Conservation (phyloP, 2,113 vertebrate genomes). For the Onychorhynchus coronatus region DNA sequence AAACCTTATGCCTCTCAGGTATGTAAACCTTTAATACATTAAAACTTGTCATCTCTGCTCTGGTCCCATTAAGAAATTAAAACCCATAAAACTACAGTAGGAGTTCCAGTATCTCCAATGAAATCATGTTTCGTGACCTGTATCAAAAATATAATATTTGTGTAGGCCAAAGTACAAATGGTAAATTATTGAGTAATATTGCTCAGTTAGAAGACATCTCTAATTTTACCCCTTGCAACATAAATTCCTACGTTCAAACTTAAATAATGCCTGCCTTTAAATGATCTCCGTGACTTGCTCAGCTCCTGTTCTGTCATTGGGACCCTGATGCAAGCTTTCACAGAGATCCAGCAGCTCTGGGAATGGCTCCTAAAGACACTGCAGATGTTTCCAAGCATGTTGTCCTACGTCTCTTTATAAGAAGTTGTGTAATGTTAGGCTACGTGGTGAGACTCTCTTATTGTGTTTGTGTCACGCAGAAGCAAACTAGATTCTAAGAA, state of each 20-base stretch:
- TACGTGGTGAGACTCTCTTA: not conserved
- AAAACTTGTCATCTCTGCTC: not conserved
- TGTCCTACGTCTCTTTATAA: not conserved
- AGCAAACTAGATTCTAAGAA: not conserved
- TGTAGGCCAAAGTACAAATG: not conserved
- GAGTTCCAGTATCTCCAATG: not conserved
- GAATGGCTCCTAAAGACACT: not conserved
- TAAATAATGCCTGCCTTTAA: not conserved
- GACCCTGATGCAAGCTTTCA: not conserved
- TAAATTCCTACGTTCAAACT: not conserved
- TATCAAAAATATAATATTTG: not conserved
- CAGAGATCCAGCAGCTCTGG: not conserved
- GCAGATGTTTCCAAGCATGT: not conserved
- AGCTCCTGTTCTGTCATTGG: not conserved
- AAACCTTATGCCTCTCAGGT: not conserved
- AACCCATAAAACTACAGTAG: not conserved
- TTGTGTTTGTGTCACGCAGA: not conserved
- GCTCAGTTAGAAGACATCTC: not conserved
- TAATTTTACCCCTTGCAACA: not conserved
- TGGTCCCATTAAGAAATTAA: not conserved
- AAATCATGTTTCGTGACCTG: not conserved
- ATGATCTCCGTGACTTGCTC: not conserved
- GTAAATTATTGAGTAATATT: not conserved
- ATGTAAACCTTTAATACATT: not conserved
- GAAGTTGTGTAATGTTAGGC: not conserved